Evolutionary conservation across 2,797 vertebrate genomes (phyloP), one percentile per base, ranked within the genome.

Genomic region (Phylloscopus collybita): DNA sequence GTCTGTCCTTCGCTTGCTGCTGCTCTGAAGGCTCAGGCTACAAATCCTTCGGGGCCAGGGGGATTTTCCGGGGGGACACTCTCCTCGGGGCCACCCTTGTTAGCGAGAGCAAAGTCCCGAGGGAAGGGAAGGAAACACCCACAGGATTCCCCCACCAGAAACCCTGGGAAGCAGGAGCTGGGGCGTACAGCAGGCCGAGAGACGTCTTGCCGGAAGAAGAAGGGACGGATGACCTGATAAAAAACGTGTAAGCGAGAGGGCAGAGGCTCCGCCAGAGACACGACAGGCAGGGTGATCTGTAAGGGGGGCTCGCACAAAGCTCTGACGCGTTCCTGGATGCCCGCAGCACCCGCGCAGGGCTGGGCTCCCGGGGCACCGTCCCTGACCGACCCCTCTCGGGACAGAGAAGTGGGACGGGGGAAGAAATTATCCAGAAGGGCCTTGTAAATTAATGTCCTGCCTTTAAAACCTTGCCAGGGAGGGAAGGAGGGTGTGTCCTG

Each of bases 361-460:
- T 32, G 38, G 2, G 18, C 26, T 11, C 18, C 23, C 1, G 2
- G 16, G 14, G 11, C 3, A 0, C 30, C 3, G 8, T 26, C 34
- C 27, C 26, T 19, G 20, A 30, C 14, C 11, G 6, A 60, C 7
- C 6, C 25, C 10, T 50, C 42, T 6, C 6, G 54, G 40, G 26
- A 10, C 21, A 38, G 36, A 29, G 19, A 23, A 53, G 5, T 1
- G 5, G 26, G 12, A 14, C 2, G 3, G 25, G 56, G 54, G 8
- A 60, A 36, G 40, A 47, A 54, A 42, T 21, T 26, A 4, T 32
- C 57, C 42, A 32, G 8, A 86, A 65, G 9, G 22, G 18, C 7
- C 14, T 64, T 42, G 16, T 42, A 25, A 34, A 47, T 47, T 20
- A 40, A 34, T 47, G 3, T 49, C 61, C 26, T 75, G 17, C 21